A percentile compares a stretch with the other conserved stretches of the same genome.
Evolutionary conservation across 2,797 vertebrate genomes (phyloP).

Genomic region (Propithecus deckenii): DNA sequence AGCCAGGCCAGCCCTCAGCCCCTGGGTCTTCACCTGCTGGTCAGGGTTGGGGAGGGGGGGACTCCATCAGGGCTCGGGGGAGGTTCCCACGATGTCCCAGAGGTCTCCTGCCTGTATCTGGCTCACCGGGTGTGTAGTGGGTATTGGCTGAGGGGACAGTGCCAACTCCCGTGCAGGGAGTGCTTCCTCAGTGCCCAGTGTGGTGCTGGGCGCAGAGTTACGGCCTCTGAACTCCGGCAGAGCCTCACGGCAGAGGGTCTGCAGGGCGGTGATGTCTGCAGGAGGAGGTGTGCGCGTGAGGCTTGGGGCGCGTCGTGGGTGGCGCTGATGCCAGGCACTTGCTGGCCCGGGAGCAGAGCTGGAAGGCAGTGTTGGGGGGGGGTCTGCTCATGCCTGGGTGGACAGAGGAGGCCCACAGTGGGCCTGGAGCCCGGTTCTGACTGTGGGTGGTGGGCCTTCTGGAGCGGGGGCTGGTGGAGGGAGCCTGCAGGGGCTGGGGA

Average conservation of each 20-base stretch:
- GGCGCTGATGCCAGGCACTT: not conserved
- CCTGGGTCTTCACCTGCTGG: not conserved
- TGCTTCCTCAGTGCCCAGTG: not conserved
- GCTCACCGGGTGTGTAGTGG: accelerated
- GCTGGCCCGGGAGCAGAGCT: not conserved
- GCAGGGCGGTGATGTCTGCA: not conserved
- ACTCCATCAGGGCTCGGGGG: not conserved
- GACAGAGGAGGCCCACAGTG: not conserved
- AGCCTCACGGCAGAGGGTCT: not conserved
- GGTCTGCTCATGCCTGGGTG: not conserved
- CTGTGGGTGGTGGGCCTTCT: not conserved
- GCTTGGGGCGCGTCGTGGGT: not conserved
- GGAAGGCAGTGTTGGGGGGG: not conserved
- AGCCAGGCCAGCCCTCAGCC: not conserved
- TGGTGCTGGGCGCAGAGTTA: not conserved
- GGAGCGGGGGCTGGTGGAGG: not conserved
- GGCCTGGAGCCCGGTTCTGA: too few species aligned
- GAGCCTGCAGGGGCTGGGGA: not conserved
- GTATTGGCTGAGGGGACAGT: accelerated
- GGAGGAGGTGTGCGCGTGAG: accelerated
- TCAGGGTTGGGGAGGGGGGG: not conserved
- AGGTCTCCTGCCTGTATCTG: not conserved
- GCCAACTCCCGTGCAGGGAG: not conserved
- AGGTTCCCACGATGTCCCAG: accelerated
- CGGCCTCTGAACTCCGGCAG: not conserved